Evolutionary conservation across 37 sponge, comb jelly and placozoan genomes (phyloP).

Genomic region (Amphimedon queenslandica): DNA sequence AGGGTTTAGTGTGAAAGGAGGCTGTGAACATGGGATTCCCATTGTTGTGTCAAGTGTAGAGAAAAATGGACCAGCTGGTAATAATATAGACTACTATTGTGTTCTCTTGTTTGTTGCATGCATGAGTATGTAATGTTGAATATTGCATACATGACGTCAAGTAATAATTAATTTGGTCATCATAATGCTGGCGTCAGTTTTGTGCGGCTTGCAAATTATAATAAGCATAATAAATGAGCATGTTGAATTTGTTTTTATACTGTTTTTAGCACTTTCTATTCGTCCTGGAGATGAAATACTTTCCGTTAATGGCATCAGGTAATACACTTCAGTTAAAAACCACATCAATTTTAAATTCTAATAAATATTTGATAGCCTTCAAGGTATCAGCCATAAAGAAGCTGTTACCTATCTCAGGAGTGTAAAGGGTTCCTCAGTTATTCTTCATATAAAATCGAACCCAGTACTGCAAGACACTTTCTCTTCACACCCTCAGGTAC

Average conservation of each 20-base stretch:
- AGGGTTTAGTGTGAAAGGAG: conserved; percentile 79
- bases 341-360: no score
- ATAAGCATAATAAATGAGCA: no score
- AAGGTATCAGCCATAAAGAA: conserved; percentile 40
- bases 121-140: no score
- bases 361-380: conserved; percentile 32
- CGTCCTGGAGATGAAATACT: conserved; percentile 70
- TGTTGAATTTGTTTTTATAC: no score
- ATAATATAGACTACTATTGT: not conserved
- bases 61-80: conserved; percentile 54
- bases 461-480: conserved; percentile 41
- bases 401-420: conserved; percentile 29
- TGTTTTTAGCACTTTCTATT: conserved; percentile 30
- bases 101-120: not conserved
- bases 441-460: conserved; percentile 33
- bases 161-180: no score
- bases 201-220: no score
- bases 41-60: conserved; percentile 66
- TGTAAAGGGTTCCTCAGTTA: conserved; percentile 26
- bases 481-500: no score
- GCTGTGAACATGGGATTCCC: conserved; percentile 73
- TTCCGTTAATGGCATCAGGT: conserved; percentile 58
- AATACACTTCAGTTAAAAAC: no score
- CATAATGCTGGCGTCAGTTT: no score
- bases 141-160: no score